Evolutionary conservation across 2,888 invertebrate species (phyloP), one percentile per base, ranked within the genome.

Genomic region (Nephrotoma guestfalica): DNA sequence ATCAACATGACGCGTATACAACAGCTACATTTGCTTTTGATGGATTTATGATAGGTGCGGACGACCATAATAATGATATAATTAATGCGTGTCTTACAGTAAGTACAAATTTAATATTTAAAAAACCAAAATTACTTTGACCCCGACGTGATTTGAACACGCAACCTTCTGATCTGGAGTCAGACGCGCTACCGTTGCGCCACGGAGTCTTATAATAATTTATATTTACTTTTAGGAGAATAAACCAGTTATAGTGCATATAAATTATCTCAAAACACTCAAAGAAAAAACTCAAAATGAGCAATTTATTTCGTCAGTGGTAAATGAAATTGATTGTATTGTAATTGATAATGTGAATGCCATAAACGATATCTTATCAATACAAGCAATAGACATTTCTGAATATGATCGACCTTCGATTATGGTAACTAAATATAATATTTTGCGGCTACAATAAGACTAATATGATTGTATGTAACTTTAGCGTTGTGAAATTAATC

Each of bases 91-190:
- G 15, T 15, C 13, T 84, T 41, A 1, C 15, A n/a, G 42, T 84
- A 84, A 84, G 84, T 15, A n/a, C 18, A 18, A 18, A 83, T 83
- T 11, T 4, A 41, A 83, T 9, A 13, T 47, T 13, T 47, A 47
- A 41, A 41, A 84, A 84, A 84, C 6, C 5, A 83, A 83, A 40
- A 11, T n/a, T 41, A 41, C 9, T 4, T n/a, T 87, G 87, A 87
- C 87, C 87, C 87, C 87, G 86, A 87, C 86, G 87, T 87, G 87
- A 87, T 84, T 87, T 87, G 87, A 87, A 87, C 87, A 87, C 87
- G 87, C 87, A 87, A 87, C 87, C 86, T 87, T 87, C 86, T 86
- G 87, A 86, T 87, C 86, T 87, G 87, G 87, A 87, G 87, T 87
- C 87, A 87, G 87, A 87, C 87, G 87, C 87, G 86, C 87, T 87